Conservation (phyloP, 2,888 invertebrate genomes). For the Sphaerophoria rueppellii region DNA sequence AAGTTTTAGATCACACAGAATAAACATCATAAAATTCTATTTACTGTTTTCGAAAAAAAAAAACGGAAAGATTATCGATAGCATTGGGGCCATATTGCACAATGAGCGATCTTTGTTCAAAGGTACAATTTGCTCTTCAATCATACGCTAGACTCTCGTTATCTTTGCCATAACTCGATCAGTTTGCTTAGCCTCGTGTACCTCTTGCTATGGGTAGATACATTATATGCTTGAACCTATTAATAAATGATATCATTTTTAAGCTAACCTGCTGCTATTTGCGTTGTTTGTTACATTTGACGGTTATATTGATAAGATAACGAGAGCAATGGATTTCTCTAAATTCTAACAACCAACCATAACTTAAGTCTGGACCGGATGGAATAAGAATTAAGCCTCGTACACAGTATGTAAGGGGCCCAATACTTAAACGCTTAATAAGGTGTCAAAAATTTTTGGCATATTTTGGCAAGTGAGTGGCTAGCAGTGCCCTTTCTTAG, state of each 20-base stretch:
- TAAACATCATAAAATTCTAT: constrained; percentile 36
- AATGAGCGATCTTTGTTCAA: constrained; percentile 66
- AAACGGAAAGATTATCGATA: constrained; percentile 44
- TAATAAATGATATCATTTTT: constrained; percentile 64
- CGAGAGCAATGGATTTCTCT: constrained; percentile 48
- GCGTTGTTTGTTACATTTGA: constrained; percentile 54
- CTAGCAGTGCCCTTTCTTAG: too few species aligned
- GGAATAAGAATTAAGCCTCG: too few species aligned
- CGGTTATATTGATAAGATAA: constrained; percentile 55
- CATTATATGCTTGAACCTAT: constrained; percentile 5
- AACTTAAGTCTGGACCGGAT: too few species aligned
- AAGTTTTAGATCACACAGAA: constrained; percentile 52
- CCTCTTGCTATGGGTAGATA: not conserved
- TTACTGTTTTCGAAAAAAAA: constrained; percentile 48
- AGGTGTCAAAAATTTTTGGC: too few species aligned
- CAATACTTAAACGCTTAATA: too few species aligned
- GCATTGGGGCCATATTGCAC: constrained; percentile 53
- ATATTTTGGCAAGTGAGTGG: too few species aligned
- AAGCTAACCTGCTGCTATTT: constrained; percentile 72
- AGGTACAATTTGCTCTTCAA: constrained; percentile 57
- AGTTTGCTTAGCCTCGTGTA: constrained; percentile 54
- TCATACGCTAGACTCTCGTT: constrained; percentile 49
- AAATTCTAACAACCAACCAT: not conserved
- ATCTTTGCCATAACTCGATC: constrained; percentile 60
- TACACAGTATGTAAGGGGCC: too few species aligned